A percentile compares a stretch with the other conserved stretches of the same genome.
These are phyloP conservation scores for Girardinichthys multiradiatus DNA, from an alignment of 2,113 vertebrate genomes.

Conservation along the genomic window DNA sequence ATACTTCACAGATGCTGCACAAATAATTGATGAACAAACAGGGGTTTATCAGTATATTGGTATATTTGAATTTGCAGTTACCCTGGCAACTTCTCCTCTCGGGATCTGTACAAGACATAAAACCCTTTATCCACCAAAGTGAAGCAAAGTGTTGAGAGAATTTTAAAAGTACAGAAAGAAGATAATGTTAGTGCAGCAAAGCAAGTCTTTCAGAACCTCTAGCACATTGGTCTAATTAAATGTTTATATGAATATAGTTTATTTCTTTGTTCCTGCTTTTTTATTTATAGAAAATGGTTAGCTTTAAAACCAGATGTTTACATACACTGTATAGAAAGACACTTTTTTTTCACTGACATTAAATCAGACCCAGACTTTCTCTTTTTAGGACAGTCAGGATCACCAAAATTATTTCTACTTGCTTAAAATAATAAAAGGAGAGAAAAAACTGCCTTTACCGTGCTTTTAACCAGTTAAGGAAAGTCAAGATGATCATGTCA, in stretches of 20 bases:
- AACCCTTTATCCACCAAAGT: neutral
- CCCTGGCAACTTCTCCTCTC: slow-evolving; percentile 30
- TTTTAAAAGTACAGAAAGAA: slow-evolving; percentile 11
- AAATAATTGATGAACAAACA: slow-evolving; percentile 72
- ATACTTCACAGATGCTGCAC: slow-evolving; percentile 58
- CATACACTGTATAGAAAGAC: too few relatives aligned
- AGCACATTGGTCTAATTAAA: neutral
- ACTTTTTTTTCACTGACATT: neutral
- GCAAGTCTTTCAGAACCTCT: neutral
- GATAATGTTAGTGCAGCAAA: neutral
- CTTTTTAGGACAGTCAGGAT: too few relatives aligned
- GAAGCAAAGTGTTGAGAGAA: slow-evolving; percentile 4
- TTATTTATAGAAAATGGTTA: neutral
- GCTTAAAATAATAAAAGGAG: too few relatives aligned
- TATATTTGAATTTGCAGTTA: slow-evolving; percentile 52
- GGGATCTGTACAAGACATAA: slow-evolving; percentile 30
- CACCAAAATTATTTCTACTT: too few relatives aligned
- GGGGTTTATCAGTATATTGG: slow-evolving; percentile 49
- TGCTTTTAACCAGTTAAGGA: too few relatives aligned
- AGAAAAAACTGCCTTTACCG: too few relatives aligned
- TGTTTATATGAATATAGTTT: neutral
- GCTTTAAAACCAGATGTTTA: neutral
- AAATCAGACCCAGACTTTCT: too few relatives aligned
- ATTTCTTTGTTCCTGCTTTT: neutral
- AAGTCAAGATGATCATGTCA: too few relatives aligned